Conservation (phyloP, 2,888 invertebrate genomes). For the Napeogenes sylphis region DNA sequence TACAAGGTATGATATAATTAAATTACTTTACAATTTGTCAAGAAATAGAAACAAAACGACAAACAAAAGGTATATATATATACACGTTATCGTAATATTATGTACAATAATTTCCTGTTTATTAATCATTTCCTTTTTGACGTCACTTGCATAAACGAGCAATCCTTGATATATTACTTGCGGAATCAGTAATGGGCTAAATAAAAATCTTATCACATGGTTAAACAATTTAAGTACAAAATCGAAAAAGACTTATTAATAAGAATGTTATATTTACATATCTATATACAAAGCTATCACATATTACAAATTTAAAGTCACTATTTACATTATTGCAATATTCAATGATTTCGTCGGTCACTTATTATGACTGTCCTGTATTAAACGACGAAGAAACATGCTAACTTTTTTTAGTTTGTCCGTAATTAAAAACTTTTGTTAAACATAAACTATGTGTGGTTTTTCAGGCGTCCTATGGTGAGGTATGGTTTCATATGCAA, state of each 20-base stretch:
- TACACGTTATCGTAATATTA: background rate
- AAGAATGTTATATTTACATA: constrained; percentile 67
- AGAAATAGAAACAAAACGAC: constrained; percentile 31
- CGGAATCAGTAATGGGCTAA: constrained; percentile 22
- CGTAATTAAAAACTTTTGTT: constrained; percentile 69
- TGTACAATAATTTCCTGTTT: constrained; percentile 6
- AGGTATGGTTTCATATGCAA: constrained; percentile 74
- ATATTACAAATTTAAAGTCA: constrained; percentile 72
- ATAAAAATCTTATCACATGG: constrained; percentile 42
- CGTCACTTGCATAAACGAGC: background rate
- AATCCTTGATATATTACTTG: background rate
- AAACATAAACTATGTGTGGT: constrained; percentile 79
- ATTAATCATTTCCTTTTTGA: background rate
- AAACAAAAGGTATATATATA: constrained; percentile 14
- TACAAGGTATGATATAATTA: constrained; percentile 43
- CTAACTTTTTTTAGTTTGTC: constrained; percentile 61
- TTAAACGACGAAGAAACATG: constrained; percentile 57
- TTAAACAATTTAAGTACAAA: constrained; percentile 71
- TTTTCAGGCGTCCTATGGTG: constrained; percentile 75
- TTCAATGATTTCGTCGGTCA: constrained; percentile 55
- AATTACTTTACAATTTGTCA: constrained; percentile 40
- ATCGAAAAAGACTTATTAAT: constrained; percentile 64
- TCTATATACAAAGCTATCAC: constrained; percentile 77
- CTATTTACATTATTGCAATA: constrained; percentile 76
- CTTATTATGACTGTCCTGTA: constrained; percentile 40